Evolutionary conservation across 2,888 invertebrate genomes (phyloP), one percentile per base, ranked within the genome.

Genomic region (Hydraecia micacea): DNA sequence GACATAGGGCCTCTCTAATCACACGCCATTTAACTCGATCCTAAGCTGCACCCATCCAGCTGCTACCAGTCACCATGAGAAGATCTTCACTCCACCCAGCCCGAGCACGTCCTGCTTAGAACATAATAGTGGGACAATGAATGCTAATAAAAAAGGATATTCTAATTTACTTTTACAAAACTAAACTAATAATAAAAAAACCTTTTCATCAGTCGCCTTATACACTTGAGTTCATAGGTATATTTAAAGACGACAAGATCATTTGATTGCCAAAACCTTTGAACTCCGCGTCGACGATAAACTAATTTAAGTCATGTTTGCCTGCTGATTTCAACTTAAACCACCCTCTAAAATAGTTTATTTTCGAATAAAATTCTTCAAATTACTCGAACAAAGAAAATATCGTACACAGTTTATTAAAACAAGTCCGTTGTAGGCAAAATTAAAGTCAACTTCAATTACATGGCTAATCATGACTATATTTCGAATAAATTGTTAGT

Each of bases 371-470:
- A 82, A 80, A 80, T 80, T 80, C 80, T 83, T 78, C 15, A 62
- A 88, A 87, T 80, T 77, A 79, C 70, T 68, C 58, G 32, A 75
- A 87, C 80, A 86, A 83, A 87, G 84, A 86, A 80, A 85, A 81
- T 71, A 63, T 80, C 65, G 36, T 73, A 73, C 77, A 81, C 73
- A 75, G 67, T 84, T 84, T 79, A 69, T 84, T 84, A 77, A 83
- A 82, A 75, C 65, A 77, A 77, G 73, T 67, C 63, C 72, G 66
- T 49, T 62, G 77, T 74, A 86, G 79, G 81, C 77, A 79, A 87
- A 87, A 87, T 88, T 79, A 77, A 84, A 86, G 75, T 87, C 77
- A 73, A 77, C 78, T 86, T 83, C 81, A 85, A 88, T 86, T 85
- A 83, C 70, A 65, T 4, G 70, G 71, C 82, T 84, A 86, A 87